phyloP scores from a whole-genome alignment of 2,113 vertebrate genomes.

The Festucalex cinctus region DNA sequence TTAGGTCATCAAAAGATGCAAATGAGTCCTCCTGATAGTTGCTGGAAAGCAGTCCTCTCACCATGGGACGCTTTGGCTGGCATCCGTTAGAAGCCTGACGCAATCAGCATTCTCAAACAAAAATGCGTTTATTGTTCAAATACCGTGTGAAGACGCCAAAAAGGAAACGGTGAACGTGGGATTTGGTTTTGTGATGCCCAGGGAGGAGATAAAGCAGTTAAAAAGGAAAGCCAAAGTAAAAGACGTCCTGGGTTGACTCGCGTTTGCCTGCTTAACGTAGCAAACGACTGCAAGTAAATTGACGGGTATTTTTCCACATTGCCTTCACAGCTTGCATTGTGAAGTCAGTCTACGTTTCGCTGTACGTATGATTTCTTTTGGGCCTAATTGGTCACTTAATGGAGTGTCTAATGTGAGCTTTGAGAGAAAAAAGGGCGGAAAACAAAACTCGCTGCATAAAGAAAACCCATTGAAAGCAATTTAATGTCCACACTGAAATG shows the following conservation, averaged over 20 bases:
- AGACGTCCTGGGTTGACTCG: background rate
- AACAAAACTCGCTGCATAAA: background rate
- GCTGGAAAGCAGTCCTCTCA: slow-evolving; percentile 39
- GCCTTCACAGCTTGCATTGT: background rate
- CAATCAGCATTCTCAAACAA: background rate
- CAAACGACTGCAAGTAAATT: background rate
- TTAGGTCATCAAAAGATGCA: slow-evolving; percentile 33
- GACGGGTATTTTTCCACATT: background rate
- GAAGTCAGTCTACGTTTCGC: background rate
- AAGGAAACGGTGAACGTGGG: background rate
- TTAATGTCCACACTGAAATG: background rate
- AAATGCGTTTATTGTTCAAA: background rate
- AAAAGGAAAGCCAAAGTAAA: background rate
- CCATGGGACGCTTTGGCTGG: slow-evolving; percentile 6
- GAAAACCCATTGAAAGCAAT: background rate
- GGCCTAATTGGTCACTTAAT: background rate
- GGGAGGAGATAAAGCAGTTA: background rate
- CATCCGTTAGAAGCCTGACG: slow-evolving; percentile 1
- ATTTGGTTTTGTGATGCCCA: background rate
- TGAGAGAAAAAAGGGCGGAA: background rate
- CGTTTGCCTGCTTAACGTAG: background rate
- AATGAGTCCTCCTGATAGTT: slow-evolving; percentile 40
- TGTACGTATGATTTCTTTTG: background rate
- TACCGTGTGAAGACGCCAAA: background rate
- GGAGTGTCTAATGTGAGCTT: background rate